These are phyloP conservation scores for Tenthredo notha DNA, from an alignment of 2,888 invertebrate species.

Conservation along the genomic window DNA sequence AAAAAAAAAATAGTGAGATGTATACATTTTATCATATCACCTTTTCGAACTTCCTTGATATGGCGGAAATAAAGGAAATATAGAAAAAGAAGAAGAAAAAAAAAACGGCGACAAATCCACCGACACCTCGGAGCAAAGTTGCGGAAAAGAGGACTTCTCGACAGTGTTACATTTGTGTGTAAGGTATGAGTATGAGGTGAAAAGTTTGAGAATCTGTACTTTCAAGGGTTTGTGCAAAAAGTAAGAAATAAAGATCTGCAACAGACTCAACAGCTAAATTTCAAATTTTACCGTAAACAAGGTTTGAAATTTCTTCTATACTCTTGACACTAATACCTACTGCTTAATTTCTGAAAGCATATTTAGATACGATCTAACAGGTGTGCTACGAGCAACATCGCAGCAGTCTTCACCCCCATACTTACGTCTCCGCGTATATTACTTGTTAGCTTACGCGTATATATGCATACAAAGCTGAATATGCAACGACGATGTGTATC, in stretches of 20 bases:
- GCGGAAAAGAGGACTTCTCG: background rate
- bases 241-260: background rate
- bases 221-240: background rate
- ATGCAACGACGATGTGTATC: background rate
- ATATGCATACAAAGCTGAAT: background rate
- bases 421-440: background rate
- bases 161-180: background rate
- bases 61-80: background rate
- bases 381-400: background rate
- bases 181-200: background rate
- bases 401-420: background rate
- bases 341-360: background rate
- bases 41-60: background rate
- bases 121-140: background rate
- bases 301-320: background rate
- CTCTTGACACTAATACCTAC: background rate
- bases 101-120: background rate
- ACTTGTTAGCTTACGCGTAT: background rate
- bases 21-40: background rate
- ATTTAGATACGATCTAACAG: conserved; percentile 39
- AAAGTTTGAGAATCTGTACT: background rate
- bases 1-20: background rate
- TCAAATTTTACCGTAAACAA: background rate
- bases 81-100: too few relatives aligned
- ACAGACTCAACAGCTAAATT: background rate